A percentile compares a stretch with the other conserved stretches of the same genome.
These are phyloP conservation scores for Peucedramus taeniatus DNA, from an alignment of 2,113 vertebrate genomes.

Conservation along the genomic window DNA sequence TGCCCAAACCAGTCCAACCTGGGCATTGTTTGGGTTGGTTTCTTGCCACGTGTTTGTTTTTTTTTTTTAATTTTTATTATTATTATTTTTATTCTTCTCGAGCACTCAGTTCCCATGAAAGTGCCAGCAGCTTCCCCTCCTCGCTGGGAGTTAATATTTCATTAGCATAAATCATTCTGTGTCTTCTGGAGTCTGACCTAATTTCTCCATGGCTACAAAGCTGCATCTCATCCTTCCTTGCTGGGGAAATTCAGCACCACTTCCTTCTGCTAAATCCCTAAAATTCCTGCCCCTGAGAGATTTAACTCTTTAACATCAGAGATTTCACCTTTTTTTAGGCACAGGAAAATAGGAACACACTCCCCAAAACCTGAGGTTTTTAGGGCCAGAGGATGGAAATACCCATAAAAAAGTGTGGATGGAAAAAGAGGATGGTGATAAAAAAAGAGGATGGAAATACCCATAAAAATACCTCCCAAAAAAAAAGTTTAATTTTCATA, in stretches of 20 bases:
- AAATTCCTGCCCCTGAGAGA: neutral
- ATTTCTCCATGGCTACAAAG: neutral
- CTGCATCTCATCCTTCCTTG: neutral
- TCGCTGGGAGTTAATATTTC: neutral
- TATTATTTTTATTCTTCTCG: neutral
- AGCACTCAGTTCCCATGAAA: conserved; percentile 28
- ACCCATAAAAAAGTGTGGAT: neutral
- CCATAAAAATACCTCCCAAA: neutral
- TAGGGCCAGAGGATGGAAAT: neutral
- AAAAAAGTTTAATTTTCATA: neutral
- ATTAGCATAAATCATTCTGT: neutral
- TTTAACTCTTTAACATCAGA: neutral
- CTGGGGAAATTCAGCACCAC: neutral
- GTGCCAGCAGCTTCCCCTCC: neutral
- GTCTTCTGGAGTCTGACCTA: neutral
- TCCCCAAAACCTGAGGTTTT: neutral
- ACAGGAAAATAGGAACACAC: neutral
- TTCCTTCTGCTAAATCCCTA: neutral
- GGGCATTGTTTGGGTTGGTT: conserved; percentile 5
- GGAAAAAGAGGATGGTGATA: neutral
- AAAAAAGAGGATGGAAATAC: neutral
- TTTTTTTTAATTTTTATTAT: neutral
- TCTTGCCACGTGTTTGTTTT: neutral
- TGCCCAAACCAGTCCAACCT: conserved; percentile 19
- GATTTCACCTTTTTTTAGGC: neutral